Base-by-base conservation (phyloP, 2,113 vertebrate genomes). In the Coturnix japonica region DNA sequence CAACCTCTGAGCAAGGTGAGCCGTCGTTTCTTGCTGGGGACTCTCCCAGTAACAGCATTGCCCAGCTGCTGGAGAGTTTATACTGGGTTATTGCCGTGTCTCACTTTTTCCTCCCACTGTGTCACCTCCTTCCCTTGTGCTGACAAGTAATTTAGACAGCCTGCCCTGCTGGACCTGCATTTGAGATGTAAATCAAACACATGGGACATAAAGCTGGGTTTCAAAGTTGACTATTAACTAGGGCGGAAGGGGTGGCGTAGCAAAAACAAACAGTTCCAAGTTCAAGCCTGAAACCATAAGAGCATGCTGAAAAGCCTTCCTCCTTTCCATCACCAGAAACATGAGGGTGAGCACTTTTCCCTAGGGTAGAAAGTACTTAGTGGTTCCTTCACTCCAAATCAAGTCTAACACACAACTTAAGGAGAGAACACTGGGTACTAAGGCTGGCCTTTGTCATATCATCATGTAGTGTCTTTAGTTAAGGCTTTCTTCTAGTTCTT, bases 241-340 rank as follows among this genome's bases (percentile, higher is more conserved):
- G 80, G 93, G 80, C 76, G 89, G 96, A 97, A 97, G 89, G 94
- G 96, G 93, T 88, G 95, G 96, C 31, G 33, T 30, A 92, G 93
- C 79, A 90, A 97, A 96, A 97, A 88, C 94, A 97, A 96, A 97
- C 93, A 96, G 94, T 93, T 83, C 94, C 96, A 97, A 94, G 96
- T 96, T 96, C 94, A 95, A 95, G 94, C 94, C 87, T 94, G 83
- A 86, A 96, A 90, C 87, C 73, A 9, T 93, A 88, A 78, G 79
- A 81, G 79, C 70, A 31, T 23, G 22, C 76, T 92, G 76, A 15
- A 89, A 95, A 93, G 28, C 53, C 43, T 72, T 70, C 92, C 81
- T 92, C 82, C 46, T 81, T 59, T 82, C 92, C 54, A 37, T 7
- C 0, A 0, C 72, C 74, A 70, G 81, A 79, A 69, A 51, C 8